Base-by-base conservation (phyloP, 2,888 invertebrate genomes). In the Drosophila antonietae region DNA sequence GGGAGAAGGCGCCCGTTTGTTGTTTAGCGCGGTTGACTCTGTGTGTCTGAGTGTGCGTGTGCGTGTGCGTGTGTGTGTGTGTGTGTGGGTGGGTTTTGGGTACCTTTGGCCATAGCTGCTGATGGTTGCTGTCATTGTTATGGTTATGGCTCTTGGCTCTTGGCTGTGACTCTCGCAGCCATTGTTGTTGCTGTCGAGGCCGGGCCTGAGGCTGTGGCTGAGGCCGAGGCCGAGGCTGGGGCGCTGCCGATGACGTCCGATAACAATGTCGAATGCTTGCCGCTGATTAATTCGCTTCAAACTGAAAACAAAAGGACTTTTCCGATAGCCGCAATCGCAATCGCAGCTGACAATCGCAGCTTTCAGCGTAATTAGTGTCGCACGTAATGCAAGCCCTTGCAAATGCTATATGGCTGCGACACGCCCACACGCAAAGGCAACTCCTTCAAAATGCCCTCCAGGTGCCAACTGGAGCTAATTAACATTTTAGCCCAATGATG, bases 261-360 rank as follows among this genome's bases (percentile, higher is more conserved):
- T 89, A 89, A 89, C 85, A 82, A 89, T 80, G 84, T 81, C 87
- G 87, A 86, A 78, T 78, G 76, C 71, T 83, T 72, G 68, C 75
- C 81, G 76, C 89, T 84, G 84, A 84, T 84, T 88, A 84, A 88
- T 84, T 81, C 79, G 84, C 79, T 76, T 86, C 79, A 81, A 83
- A 73, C 80, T 69, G 67, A 67, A 88, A 75, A 84, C 84, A 84
- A 88, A 73, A 63, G 81, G 73, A 70, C 74, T 81, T 76, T 82
- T 88, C 68, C 76, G 80, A 73, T 80, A 76, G 67, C 62, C 56
- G 73, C 83, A 70, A 71, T 74, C 62, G 58, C 44, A 55, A 41
- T 55, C 55, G 55, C 41, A 55, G 65, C 56, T 56, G 65, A 75
- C 75, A 81, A 78, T 69, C 77, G 59, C 68, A 64, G 64, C 66